Evolutionary conservation across 1,140 invertebrate species (phyloP).

Genomic region (Aradophagus sp.): DNA sequence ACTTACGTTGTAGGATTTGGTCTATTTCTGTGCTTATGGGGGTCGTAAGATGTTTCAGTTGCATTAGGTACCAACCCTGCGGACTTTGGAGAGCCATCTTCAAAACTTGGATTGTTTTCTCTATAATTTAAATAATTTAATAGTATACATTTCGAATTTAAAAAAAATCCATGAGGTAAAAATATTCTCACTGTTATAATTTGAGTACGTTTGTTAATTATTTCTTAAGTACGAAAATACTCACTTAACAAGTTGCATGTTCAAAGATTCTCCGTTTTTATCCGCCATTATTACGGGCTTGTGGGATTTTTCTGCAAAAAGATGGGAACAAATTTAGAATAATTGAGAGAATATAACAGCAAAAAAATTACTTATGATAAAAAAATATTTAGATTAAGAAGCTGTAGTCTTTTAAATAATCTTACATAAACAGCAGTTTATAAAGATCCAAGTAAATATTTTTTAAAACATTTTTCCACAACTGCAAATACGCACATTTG

Average conservation of each 20-base stretch:
- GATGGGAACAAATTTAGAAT: too few relatives aligned
- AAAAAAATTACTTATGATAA: too few relatives aligned
- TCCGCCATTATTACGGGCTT: conserved; percentile 56
- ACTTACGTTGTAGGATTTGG: conserved; percentile 83
- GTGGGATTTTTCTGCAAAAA: background rate
- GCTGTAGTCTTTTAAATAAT: too few relatives aligned
- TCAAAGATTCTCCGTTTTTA: conserved; percentile 62
- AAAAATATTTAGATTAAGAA: too few relatives aligned
- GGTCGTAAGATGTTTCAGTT: conserved; percentile 74
- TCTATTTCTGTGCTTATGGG: conserved; percentile 79
- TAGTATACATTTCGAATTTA: too few relatives aligned
- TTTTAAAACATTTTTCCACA: too few relatives aligned
- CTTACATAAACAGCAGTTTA: too few relatives aligned
- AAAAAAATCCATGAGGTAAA: too few relatives aligned
- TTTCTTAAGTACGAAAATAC: background rate
- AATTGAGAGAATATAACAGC: too few relatives aligned
- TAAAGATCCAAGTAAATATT: too few relatives aligned
- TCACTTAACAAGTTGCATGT: conserved; percentile 59
- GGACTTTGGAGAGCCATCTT: conserved; percentile 12
- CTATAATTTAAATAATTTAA: conserved; percentile 12
- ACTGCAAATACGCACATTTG: too few relatives aligned
- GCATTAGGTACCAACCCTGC: background rate
- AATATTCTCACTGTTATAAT: too few relatives aligned
- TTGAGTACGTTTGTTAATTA: background rate
- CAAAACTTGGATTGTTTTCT: conserved; percentile 13